A percentile compares a stretch with the other conserved stretches of the same genome.
Evolutionary conservation across 2,888 invertebrate genomes (phyloP).

Genomic region (Chloroclystis v-ata): DNA sequence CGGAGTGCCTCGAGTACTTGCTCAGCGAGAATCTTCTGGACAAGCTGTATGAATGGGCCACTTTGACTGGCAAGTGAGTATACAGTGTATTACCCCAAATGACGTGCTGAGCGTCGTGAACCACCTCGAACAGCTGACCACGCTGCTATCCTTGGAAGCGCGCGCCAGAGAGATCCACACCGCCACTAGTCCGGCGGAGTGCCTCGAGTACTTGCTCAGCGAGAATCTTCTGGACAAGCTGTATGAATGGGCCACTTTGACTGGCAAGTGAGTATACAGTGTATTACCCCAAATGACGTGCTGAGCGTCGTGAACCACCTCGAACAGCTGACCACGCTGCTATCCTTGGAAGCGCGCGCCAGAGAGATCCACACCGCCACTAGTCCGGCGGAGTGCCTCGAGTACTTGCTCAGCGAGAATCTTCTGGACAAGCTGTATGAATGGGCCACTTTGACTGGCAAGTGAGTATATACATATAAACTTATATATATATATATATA

Average conservation of each 20-base stretch:
- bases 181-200: slow-evolving; percentile 69
- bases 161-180: slow-evolving; percentile 74
- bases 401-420: slow-evolving; percentile 90
- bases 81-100: too few species aligned
- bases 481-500: too few species aligned
- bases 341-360: slow-evolving; percentile 88
- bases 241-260: slow-evolving; percentile 90
- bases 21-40: slow-evolving; percentile 91
- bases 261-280: slow-evolving; percentile 85
- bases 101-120: slow-evolving; percentile 94
- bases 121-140: slow-evolving; percentile 94
- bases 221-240: slow-evolving; percentile 92
- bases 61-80: slow-evolving; percentile 85
- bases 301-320: slow-evolving; percentile 93
- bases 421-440: slow-evolving; percentile 90
- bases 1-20: slow-evolving; percentile 87
- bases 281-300: too few species aligned
- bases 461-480: too few species aligned
- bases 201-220: slow-evolving; percentile 88
- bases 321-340: slow-evolving; percentile 91
- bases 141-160: slow-evolving; percentile 89
- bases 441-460: slow-evolving; percentile 91
- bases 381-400: slow-evolving; percentile 82
- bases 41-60: slow-evolving; percentile 91
- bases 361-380: slow-evolving; percentile 55